Conservation (phyloP, 53 echinoderm and acorn worm genomes). For the Actinopyga echinites region DNA sequence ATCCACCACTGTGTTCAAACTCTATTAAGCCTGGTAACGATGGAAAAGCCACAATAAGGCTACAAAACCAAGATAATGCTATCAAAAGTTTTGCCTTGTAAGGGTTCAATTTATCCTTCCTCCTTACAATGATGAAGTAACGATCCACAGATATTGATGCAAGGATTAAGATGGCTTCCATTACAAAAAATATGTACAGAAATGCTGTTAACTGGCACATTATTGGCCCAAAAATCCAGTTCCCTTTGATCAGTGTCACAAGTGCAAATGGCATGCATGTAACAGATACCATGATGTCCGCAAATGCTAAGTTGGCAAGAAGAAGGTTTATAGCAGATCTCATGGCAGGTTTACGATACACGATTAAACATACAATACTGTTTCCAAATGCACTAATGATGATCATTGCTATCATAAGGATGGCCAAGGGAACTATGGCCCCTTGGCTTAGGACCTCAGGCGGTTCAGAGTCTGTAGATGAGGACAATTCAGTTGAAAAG, state of each 20-base stretch:
- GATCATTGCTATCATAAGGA: constrained; percentile 83
- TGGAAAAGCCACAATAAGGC: constrained; percentile 82
- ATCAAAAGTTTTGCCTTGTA: constrained; percentile 86
- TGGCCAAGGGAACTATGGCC: constrained; percentile 66
- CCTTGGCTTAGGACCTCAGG: not conserved
- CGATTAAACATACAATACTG: constrained; percentile 97
- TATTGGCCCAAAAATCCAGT: constrained; percentile 64
- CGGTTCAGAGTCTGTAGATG: not conserved
- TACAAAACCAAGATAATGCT: constrained; percentile 79
- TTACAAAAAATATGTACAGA: constrained; percentile 73
- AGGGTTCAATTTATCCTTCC: constrained; percentile 97
- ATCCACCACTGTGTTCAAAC: constrained; percentile 60
- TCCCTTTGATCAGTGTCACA: constrained; percentile 60
- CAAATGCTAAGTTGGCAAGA: constrained; percentile 95
- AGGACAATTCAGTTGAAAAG: constrained; percentile 3
- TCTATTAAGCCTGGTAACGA: constrained; percentile 69
- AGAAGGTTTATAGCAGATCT: constrained; percentile 98
- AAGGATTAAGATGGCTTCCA: constrained; percentile 87
- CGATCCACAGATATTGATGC: constrained; percentile 95
- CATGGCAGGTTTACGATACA: constrained; percentile 99
- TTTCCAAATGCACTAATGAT: constrained; percentile 86
- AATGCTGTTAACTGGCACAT: constrained; percentile 85
- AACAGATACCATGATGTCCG: constrained; percentile 92
- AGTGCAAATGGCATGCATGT: constrained; percentile 92
- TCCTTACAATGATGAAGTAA: constrained; percentile 93